Evolutionary conservation across 92 coral and sea anemone genomes (phyloP), one percentile per base, ranked within the genome.

Genomic region (Epizoanthus rinbou): DNA sequence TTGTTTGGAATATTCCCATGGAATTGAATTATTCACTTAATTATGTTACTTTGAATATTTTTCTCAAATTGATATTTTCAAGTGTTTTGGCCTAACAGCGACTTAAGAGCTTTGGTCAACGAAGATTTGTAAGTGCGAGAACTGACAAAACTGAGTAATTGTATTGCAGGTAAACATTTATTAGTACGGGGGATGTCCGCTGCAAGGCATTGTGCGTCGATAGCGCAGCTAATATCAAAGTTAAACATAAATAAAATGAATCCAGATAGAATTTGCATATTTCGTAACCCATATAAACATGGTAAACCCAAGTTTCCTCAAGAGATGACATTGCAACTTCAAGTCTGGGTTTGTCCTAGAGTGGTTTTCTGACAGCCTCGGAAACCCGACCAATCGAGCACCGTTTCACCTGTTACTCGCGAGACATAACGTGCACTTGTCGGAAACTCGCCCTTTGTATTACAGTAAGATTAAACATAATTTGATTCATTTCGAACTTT

Each of bases 191-290:
- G 54, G 54, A 10, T 50, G 54, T 50, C 2, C 3, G 54, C 2
- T 10, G 54, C 8, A 9, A 50, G 15, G 15, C 54, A 50, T 50
- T 50, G 54, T 50, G 54, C 9, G 15, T 50, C 14, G 15, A 50
- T 13, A 50, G 15, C 3, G 54, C 3, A 50, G 15, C 14, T 50
- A 50, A 50, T 50, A 50, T 50, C 54, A 23, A 73, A 73, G 11
- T 74, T 53, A 74, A 2, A 54, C 10, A 18, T 43, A 28, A 74
- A 74, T 53, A 16, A 3, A 3, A 24, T 6, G 5, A 22, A 25
- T 63, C 18, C 64, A 54, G 63, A 73, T 58, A 31, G 9, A 8
- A 15, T 75, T 75, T 57, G 67, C 68, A 75, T 75, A 39, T 58
- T 75, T 8, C 9, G 9, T 18, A 62, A 28, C 28, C 15, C 22